These are phyloP conservation scores for Dinomys branickii DNA, from an alignment of 2,113 vertebrate species.

Conservation along the genomic window DNA sequence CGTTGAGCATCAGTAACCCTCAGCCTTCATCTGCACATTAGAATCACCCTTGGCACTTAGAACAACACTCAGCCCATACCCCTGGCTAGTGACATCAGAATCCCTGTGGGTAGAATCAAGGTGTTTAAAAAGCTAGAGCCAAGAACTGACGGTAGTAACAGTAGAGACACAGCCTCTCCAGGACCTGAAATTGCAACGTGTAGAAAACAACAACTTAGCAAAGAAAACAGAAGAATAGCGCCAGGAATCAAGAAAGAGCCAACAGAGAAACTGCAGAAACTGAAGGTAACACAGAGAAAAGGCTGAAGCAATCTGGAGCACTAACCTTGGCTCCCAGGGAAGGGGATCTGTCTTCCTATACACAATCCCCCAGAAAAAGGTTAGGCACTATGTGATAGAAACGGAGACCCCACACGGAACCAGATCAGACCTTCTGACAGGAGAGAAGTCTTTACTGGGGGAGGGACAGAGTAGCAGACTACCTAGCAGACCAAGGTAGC, in stretches of 20 bases:
- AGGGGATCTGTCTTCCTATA: not conserved
- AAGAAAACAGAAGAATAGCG: not conserved
- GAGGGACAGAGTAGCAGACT: no score
- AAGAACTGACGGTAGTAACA: not conserved
- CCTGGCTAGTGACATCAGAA: not conserved
- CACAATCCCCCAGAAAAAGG: not conserved
- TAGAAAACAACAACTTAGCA: not conserved
- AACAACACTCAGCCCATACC: not conserved
- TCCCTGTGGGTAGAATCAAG: not conserved
- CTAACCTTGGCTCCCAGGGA: not conserved
- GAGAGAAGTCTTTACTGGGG: no score
- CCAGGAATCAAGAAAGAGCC: not conserved
- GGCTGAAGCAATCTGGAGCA: not conserved
- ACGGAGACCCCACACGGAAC: no score
- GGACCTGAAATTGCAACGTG: not conserved
- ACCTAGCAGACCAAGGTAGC: no score
- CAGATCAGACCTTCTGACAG: no score
- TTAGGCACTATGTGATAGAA: no score
- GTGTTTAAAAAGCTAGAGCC: not conserved
- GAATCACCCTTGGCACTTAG: not conserved
- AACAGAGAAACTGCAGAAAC: not conserved
- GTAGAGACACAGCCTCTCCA: not conserved
- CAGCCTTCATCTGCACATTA: not conserved
- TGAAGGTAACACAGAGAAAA: not conserved
- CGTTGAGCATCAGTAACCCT: not conserved